A percentile compares a stretch with the other conserved stretches of the same genome.
Conservation (phyloP, 2,888 invertebrate species). For the Coremacera marginata region DNA sequence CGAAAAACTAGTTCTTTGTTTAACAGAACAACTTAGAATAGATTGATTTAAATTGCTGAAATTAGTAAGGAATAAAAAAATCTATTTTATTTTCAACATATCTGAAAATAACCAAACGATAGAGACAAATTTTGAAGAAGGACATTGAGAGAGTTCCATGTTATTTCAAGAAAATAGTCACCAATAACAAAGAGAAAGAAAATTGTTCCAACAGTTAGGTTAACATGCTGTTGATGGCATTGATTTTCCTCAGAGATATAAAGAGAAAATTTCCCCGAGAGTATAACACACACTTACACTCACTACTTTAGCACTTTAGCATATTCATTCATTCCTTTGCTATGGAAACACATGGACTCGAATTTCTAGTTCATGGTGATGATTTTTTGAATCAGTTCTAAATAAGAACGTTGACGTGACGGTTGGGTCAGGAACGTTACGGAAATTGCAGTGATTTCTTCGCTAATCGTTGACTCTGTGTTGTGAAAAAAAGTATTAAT, state of each 20-base stretch:
- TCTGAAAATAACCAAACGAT: too few species aligned
- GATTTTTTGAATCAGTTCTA: conserved; percentile 42
- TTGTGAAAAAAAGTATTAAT: not conserved
- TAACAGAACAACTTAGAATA: too few species aligned
- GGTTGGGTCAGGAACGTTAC: conserved; percentile 36
- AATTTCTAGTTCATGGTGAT: conserved; percentile 21
- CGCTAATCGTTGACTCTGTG: not conserved
- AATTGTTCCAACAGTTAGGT: not conserved
- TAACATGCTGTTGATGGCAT: not conserved
- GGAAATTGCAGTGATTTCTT: not conserved
- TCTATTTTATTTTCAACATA: too few species aligned
- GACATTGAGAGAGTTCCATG: not conserved
- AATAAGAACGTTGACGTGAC: conserved; percentile 42
- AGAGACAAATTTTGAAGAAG: too few species aligned
- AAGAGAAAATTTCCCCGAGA: conserved; percentile 5
- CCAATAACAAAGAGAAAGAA: too few species aligned
- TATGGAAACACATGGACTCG: not conserved
- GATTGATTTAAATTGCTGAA: too few species aligned
- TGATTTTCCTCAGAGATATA: not conserved
- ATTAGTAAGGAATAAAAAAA: too few species aligned
- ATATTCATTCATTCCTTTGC: not conserved
- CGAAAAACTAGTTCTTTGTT: too few species aligned
- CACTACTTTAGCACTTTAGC: not conserved
- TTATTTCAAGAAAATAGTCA: not conserved
- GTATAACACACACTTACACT: not conserved